Base-by-base conservation (phyloP, 2,797 vertebrate species). In the Eospalax fontanierii region DNA sequence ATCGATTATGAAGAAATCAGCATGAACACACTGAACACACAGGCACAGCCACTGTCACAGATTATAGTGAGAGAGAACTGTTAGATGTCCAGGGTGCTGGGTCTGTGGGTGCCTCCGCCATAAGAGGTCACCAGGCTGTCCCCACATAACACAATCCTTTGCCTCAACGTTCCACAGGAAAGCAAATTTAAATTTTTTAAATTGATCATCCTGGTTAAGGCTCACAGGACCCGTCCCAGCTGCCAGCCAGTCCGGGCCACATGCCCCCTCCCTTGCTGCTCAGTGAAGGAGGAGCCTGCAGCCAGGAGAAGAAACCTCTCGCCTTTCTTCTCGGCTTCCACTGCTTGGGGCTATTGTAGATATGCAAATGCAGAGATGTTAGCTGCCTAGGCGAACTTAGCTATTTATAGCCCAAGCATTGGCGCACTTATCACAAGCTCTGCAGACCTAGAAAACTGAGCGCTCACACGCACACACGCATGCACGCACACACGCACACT, bases 341-440 rank as follows among this genome's bases (percentile, higher is more conserved):
- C 96, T 98, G 98, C 98, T 98, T 97, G 75, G 96, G 98, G 98
- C 98, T 98, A 98, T 99, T 98, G 98, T 98, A 98, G 98, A 98
- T 98, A 98, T 99, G 98, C 98, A 98, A 99, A 99, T 99, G 93
- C 70, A 91, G 97, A 96, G 38, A 97, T 98, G 95, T 97, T 96
- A 93, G 98, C 98, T 98, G 98, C 98, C 98, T 96, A 96, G 98
- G 98, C 98, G 98, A 97, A 85, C 90, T 96, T 94, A 43, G 98
- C 98, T 99, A 98, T 99, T 99, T 98, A 98, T 98, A 98, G 98
- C 97, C 73, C 18, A 94, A 96, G 98, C 65, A 97, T 97, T 98
- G 97, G 98, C 95, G 97, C 97, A 98, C 98, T 98, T 98, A 98
- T 98, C 98, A 97, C 57, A 97, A 97, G 97, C 97, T 16, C 97